These are phyloP conservation scores for Caenorhabditis sinica DNA, from an alignment of 2,888 invertebrate genomes.

Conservation along the genomic window DNA sequence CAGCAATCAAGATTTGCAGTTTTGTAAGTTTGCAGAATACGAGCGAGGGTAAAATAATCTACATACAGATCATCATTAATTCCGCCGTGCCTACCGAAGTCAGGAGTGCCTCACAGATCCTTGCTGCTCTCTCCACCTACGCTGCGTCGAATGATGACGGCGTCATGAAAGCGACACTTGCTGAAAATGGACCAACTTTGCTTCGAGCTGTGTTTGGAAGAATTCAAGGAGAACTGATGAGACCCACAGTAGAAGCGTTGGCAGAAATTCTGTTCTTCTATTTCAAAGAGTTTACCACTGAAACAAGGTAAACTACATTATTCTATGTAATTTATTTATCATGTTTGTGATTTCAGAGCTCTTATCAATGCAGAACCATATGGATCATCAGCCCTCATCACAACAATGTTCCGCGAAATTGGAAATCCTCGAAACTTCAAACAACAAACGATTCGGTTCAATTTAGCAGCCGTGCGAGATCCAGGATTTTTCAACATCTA, in stretches of 20 bases:
- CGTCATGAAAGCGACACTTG: constrained; percentile 56
- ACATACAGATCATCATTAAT: constrained; percentile 52
- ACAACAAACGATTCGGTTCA: constrained; percentile 72
- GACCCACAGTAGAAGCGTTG: constrained; percentile 71
- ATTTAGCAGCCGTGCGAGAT: constrained; percentile 62
- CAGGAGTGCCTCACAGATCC: constrained; percentile 61
- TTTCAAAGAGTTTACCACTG: constrained; percentile 68
- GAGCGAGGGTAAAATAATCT: neutral
- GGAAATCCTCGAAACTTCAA: constrained; percentile 74
- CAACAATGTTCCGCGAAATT: constrained; percentile 72
- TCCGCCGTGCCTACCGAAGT: constrained; percentile 69
- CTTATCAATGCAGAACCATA: constrained; percentile 59
- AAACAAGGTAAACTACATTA: constrained; percentile 64
- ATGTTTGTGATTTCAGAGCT: constrained; percentile 39
- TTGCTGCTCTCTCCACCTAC: constrained; percentile 65
- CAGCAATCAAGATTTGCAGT: constrained; percentile 57
- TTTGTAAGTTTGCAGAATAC: constrained; percentile 42
- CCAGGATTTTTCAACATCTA: constrained; percentile 19
- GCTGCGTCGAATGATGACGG: constrained; percentile 56
- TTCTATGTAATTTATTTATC: neutral
- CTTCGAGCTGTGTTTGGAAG: constrained; percentile 67
- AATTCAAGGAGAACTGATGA: constrained; percentile 69
- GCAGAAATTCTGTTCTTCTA: constrained; percentile 74
- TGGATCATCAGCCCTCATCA: constrained; percentile 67
- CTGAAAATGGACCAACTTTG: constrained; percentile 59